Evolutionary conservation across 2,797 vertebrate species (phyloP).

Genomic region (Xerus rutilus): DNA sequence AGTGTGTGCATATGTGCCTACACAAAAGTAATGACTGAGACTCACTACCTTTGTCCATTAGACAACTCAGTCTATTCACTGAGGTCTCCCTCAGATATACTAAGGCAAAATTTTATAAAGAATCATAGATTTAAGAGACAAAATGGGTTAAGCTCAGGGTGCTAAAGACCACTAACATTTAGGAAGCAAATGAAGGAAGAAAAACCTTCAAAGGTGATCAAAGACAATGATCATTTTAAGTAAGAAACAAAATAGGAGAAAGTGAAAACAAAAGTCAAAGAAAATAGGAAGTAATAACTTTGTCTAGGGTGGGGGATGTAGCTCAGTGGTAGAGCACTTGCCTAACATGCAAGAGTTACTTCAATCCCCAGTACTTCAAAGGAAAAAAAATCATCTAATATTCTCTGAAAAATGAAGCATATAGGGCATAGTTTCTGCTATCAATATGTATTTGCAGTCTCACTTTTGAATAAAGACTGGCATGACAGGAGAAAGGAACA

Average conservation of each 20-base stretch:
- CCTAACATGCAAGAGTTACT: too few relatives aligned
- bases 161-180: not conserved
- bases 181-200: not conserved
- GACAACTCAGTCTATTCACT: not conserved
- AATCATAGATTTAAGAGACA: conserved; percentile 1
- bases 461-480: not conserved
- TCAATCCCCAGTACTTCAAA: too few relatives aligned
- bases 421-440: not conserved
- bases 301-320: not conserved
- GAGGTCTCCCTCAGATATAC: not conserved
- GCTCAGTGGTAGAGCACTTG: too few relatives aligned
- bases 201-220: not conserved
- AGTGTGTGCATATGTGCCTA: not conserved
- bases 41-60: not conserved
- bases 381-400: not conserved
- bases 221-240: not conserved
- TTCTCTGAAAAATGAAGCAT: not conserved
- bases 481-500: not conserved
- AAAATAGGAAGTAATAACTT: conserved; percentile 31
- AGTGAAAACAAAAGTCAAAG: not conserved
- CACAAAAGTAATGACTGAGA: not conserved
- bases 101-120: conserved; percentile 33
- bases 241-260: not conserved
- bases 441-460: not conserved
- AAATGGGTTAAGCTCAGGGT: not conserved